A percentile compares a stretch with the other conserved stretches of the same genome.
phyloP scores from a whole-genome alignment of 2,797 vertebrate species.

The Allobates femoralis region DNA sequence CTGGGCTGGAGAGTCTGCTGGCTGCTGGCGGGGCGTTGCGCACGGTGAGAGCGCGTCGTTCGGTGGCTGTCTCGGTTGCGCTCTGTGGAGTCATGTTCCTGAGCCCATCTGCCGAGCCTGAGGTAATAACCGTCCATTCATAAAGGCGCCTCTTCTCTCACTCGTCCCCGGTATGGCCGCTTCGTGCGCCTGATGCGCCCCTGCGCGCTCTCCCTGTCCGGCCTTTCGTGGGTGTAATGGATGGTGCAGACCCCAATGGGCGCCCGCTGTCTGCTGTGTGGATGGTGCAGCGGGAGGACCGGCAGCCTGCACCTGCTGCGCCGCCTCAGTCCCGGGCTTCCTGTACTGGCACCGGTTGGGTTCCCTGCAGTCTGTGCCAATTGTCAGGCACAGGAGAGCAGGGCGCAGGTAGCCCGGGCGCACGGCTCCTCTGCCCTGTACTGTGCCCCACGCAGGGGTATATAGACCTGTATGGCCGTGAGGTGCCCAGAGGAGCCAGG shows the following conservation, averaged over 20 bases:
- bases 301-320: not conserved
- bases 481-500: not conserved
- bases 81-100: constrained; percentile 51
- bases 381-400: constrained; percentile 11
- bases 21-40: constrained; percentile 67
- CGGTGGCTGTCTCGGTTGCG: constrained; percentile 54
- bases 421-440: not conserved
- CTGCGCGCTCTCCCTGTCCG: constrained; percentile 36
- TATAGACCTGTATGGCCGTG: too few species aligned
- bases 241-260: not conserved
- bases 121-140: constrained; percentile 29
- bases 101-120: constrained; percentile 27
- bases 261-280: not conserved
- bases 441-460: not conserved
- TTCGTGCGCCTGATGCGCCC: constrained; percentile 43
- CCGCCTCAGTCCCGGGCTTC: not conserved
- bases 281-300: too few species aligned
- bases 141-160: not conserved
- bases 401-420: not conserved
- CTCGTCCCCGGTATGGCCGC: not conserved
- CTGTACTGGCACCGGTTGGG: constrained; percentile 29
- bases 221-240: not conserved
- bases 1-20: constrained; percentile 49
- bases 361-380: constrained; percentile 37
- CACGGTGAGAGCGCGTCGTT: constrained; percentile 63